These are phyloP conservation scores for Elephas maximus DNA, from an alignment of 2,113 vertebrate genomes.

Conservation along the genomic window DNA sequence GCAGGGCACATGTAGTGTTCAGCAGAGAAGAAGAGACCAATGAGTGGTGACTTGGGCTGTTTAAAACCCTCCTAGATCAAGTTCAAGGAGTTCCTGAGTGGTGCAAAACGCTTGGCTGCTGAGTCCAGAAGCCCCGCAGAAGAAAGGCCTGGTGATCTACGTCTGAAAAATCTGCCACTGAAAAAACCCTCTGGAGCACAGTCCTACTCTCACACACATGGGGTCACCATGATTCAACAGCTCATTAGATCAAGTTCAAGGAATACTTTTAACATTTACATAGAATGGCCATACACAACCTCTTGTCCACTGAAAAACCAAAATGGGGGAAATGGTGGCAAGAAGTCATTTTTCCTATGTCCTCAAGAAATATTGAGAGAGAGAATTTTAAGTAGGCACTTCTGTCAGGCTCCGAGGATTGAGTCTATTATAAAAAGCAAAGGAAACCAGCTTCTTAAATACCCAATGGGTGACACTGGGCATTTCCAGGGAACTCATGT, in stretches of 20 bases:
- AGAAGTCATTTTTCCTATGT: constrained; percentile 35
- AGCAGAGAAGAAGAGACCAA: neutral
- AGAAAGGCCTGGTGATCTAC: neutral
- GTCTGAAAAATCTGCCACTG: neutral
- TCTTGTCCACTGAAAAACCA: constrained; percentile 6
- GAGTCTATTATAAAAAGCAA: constrained; percentile 35
- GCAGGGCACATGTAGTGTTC: neutral
- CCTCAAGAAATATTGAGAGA: neutral
- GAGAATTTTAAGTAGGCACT: neutral
- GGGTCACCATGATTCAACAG: neutral
- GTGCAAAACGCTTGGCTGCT: neutral
- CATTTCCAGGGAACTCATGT: neutral
- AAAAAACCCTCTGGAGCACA: neutral
- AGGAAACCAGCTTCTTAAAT: constrained; percentile 12
- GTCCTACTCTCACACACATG: neutral
- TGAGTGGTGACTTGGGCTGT: neutral
- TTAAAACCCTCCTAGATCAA: neutral
- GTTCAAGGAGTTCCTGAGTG: neutral
- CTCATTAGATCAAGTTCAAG: neutral
- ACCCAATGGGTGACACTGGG: neutral
- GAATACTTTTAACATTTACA: neutral
- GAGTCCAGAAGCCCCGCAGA: neutral
- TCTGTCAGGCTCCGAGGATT: constrained; percentile 26
- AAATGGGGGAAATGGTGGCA: neutral
- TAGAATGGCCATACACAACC: neutral